These are phyloP conservation scores for Odontothrips loti DNA, from an alignment of 2,888 invertebrate species.

Conservation along the genomic window DNA sequence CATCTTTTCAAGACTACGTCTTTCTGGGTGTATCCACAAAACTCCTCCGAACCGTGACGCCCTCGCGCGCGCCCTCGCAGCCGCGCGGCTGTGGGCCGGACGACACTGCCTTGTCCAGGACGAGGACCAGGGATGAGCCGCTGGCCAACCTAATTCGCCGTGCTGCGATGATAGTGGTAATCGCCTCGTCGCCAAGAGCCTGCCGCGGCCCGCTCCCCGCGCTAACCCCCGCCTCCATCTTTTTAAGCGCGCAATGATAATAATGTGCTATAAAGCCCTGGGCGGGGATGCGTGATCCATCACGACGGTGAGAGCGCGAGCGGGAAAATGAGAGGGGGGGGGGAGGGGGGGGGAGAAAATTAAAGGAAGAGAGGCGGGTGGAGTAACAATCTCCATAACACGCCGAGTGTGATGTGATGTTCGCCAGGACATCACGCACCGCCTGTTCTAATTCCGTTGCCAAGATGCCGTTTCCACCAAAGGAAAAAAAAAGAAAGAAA, in stretches of 20 bases:
- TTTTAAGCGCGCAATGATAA: not conserved
- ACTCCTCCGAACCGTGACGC: too few species aligned
- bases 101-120: too few species aligned
- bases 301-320: not conserved
- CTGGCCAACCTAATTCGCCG: too few species aligned
- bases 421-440: too few species aligned
- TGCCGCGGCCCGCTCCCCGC: not conserved
- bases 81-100: too few species aligned
- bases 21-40: too few species aligned
- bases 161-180: not conserved
- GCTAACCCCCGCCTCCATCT: not conserved
- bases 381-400: not conserved
- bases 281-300: not conserved
- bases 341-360: not conserved
- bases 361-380: not conserved
- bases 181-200: conserved; percentile 18
- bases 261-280: not conserved
- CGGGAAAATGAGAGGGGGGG: not conserved
- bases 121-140: too few species aligned
- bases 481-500: not conserved
- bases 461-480: too few species aligned
- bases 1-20: too few species aligned
- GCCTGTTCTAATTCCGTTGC: too few species aligned
- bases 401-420: too few species aligned
- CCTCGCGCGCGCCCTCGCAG: too few species aligned